Conservation (phyloP, 2,113 vertebrate species). For the Melospiza melodia region DNA sequence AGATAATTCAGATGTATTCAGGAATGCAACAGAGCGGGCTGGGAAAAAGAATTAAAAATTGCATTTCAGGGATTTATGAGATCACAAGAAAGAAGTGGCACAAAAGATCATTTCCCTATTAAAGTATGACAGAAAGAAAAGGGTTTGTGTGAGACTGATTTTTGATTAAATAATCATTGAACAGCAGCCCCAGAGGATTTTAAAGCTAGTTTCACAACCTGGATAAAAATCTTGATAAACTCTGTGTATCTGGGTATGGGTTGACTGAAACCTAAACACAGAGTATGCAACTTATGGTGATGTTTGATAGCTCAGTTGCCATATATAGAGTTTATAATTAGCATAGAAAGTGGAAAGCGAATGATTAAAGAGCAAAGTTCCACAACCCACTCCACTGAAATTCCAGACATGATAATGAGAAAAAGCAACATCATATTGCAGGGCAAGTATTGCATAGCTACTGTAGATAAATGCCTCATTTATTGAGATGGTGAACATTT, state of each 20-base stretch:
- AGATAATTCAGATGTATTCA: background rate
- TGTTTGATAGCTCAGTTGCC: background rate
- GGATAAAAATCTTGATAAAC: background rate
- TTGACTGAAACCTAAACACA: background rate
- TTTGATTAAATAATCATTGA: background rate
- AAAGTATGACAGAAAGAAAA: background rate
- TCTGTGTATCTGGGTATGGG: background rate
- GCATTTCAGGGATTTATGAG: background rate
- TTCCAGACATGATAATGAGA: background rate
- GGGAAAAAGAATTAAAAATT: background rate
- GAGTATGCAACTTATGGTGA: background rate
- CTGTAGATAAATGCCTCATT: background rate
- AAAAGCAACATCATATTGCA: background rate
- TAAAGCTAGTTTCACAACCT: background rate
- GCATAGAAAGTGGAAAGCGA: background rate
- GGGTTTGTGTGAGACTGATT: background rate
- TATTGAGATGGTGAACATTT: background rate
- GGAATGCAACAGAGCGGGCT: background rate
- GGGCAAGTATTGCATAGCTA: background rate
- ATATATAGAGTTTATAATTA: background rate
- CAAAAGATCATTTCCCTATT: background rate
- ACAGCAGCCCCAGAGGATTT: background rate
- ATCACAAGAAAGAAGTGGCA: background rate
- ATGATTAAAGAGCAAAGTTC: background rate
- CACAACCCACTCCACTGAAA: background rate